Evolutionary conservation across 2,797 vertebrate genomes (phyloP), one percentile per base, ranked within the genome.

Genomic region (Argentina silus): DNA sequence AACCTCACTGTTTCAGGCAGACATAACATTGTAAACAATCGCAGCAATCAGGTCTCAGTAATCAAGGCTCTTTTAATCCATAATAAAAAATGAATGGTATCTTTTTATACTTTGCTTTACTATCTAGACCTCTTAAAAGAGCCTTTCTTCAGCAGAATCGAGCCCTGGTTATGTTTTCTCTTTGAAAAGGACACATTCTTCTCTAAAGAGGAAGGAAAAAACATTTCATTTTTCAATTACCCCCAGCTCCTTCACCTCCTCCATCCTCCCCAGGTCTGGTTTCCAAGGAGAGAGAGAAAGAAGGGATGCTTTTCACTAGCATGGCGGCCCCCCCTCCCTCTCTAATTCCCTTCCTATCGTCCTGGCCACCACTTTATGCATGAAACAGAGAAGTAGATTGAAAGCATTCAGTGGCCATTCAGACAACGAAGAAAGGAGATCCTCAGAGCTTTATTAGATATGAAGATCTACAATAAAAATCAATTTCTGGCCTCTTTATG

Each of bases 381-480:
- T 98, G 97, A 99, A 98, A 99, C 98, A 99, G 94, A 97, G 96
- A 96, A 93, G 94, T 95, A 97, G 96, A 99, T 98, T 98, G 97
- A 99, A 99, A 97, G 97, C 98, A 96, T 99, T 99, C 97, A 97
- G 93, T 90, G 94, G 94, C 95, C 96, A 97, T 98, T 99, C 97
- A 98, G 96, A 96, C 92, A 88, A 95, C 94, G 95, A 98, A 99
- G 97, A 99, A 99, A 98, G 94, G 96, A 95, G 95, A 96, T 96
- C 97, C 97, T 98, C 96, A 95, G 96, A 98, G 97, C 96, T 98
- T 99, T 99, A 99, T 99, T 99, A 99, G 97, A 99, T 99, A 99
- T 99, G 97, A 99, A 99, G 98, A 99, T 99, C 96, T 96, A 98
- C 98, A 99, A 98, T 99, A 98, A 99, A 99, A 99, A 99, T 99